Evolutionary conservation across 2,888 invertebrate species (phyloP), one percentile per base, ranked within the genome.

Genomic region (Monochamus alternatus): DNA sequence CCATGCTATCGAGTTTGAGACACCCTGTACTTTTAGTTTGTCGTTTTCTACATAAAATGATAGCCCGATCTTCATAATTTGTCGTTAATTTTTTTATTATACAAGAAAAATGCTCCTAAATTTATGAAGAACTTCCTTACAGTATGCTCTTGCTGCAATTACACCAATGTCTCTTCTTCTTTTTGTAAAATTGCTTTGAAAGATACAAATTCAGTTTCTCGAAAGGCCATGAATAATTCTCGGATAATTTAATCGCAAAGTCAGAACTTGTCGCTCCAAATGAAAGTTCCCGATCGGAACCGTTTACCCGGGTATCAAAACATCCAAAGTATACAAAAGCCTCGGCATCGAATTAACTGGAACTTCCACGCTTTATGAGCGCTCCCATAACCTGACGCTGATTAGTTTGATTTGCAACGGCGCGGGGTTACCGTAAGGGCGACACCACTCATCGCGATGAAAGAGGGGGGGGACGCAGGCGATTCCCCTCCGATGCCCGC

Each of bases 401-500:
- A 86, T 86, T 85, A 83, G 85, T 84, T 85, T 86, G 84, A 86
- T 86, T 85, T 83, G 83, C 83, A 82, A 84, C 82, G 82, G 83
- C 81, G 83, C 80, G 81, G 84, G 83, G 85, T 83, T 84, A 84
- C 85, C 84, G 83, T 82, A 85, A 86, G 86, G 85, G 85, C 84
- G 86, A 85, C 86, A 74, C 74, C 67, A 73, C 76, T 76, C 76
- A 66, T 76, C 74, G 68, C 59, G 67, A 74, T 67, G 68, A 67
- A 67, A 67, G 38, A 43, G 60, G 47, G 77, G 51, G 60, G 47
- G 77, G 77, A 73, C 22, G 62, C 3, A 10, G 69, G 73, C 66
- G 70, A 77, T 73, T 77, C 59, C 60, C 62, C 77, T 63, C 64
- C 43, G 38, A 32, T 66, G n/a, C 14, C 10, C 55, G 66, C 52